A percentile compares a stretch with the other conserved stretches of the same genome.
Conservation (phyloP, 2,888 invertebrate genomes). For the Cantharis nigra region DNA sequence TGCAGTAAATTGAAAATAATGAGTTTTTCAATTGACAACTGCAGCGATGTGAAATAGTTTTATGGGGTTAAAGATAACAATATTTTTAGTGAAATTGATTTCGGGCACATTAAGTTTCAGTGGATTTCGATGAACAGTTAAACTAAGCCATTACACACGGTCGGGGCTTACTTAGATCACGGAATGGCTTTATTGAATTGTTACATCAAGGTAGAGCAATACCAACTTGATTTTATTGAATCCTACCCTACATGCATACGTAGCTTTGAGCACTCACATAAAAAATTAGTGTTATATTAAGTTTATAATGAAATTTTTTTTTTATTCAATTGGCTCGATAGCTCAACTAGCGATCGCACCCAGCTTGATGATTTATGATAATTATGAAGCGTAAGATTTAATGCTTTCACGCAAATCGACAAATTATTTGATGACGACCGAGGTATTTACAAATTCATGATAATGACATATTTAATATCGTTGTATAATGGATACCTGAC, state of each 20-base stretch:
- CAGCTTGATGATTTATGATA: not conserved
- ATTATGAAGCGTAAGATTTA: not conserved
- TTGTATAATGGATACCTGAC: conserved; percentile 4
- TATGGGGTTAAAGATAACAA: conserved; percentile 35
- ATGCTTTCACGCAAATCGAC: not conserved
- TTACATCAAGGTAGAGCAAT: conserved; percentile 30
- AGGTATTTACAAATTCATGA: conserved; percentile 23
- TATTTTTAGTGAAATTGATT: conserved; percentile 54
- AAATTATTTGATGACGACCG: not conserved
- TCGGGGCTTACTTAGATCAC: conserved; percentile 51
- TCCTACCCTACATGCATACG: not conserved
- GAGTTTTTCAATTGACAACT: not conserved
- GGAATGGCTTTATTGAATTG: conserved; percentile 46
- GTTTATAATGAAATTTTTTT: no score
- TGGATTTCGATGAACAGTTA: conserved; percentile 53
- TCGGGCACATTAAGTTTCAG: conserved; percentile 50
- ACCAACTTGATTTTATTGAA: conserved; percentile 22
- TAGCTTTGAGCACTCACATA: not conserved
- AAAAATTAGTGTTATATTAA: not conserved
- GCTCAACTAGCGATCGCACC: no score
- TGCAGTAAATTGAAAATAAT: not conserved
- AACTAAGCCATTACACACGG: conserved; percentile 53
- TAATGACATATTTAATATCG: conserved; percentile 27
- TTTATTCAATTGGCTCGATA: no score
- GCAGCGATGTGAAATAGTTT: not conserved